Conservation (phyloP, 2,797 vertebrate genomes). For the Taeniopygia guttata region DNA sequence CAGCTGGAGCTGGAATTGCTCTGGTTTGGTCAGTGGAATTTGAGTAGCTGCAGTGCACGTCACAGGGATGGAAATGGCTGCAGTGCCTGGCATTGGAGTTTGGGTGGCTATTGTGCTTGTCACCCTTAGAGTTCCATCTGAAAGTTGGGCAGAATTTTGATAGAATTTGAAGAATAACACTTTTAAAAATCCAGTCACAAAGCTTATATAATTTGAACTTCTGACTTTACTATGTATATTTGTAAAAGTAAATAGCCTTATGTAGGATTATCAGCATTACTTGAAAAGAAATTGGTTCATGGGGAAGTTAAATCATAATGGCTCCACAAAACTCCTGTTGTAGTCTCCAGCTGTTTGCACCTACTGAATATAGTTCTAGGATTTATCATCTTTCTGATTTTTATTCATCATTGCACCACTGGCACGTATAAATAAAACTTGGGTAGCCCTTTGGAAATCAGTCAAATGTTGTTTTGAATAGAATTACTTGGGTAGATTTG, state of each 20-base stretch:
- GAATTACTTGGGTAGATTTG: neutral
- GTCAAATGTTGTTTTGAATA: neutral
- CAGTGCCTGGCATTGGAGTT: neutral
- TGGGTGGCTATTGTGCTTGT: rapidly evolving
- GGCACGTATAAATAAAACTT: neutral
- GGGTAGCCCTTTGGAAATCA: neutral
- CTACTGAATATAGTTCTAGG: neutral
- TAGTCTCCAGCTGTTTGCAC: neutral
- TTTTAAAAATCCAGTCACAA: neutral
- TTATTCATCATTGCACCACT: neutral
- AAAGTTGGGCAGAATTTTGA: neutral
- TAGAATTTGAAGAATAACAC: neutral
- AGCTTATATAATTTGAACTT: neutral
- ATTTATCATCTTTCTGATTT: neutral
- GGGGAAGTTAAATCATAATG: neutral
- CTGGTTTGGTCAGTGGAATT: neutral
- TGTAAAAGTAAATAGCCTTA: neutral
- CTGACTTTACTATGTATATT: neutral
- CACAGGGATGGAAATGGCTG: neutral
- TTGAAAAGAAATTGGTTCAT: neutral
- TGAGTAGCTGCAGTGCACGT: neutral
- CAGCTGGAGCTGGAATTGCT: neutral
- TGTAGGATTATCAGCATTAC: neutral
- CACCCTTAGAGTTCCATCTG: neutral
- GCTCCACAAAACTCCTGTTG: neutral